These are phyloP conservation scores for Eufriesea mexicana DNA, from an alignment of 1,140 invertebrate species.

Conservation along the genomic window DNA sequence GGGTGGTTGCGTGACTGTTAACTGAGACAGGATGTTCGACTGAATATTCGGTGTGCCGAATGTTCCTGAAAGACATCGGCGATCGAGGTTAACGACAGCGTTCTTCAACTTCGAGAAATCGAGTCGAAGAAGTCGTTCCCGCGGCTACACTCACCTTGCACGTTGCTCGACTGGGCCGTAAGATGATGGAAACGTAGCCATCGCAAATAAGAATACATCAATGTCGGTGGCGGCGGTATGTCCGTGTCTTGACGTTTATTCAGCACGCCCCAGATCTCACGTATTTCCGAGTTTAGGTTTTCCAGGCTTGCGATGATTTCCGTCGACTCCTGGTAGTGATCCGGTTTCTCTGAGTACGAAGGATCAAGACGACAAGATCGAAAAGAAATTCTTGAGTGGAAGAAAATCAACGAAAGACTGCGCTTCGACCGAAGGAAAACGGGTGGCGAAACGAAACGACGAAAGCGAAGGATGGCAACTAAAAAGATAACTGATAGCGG, in stretches of 20 bases:
- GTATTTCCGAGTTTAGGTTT: slow-evolving; percentile 87
- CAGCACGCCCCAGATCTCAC: slow-evolving; percentile 87
- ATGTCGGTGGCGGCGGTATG: slow-evolving; percentile 82
- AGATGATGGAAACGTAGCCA: slow-evolving; percentile 82
- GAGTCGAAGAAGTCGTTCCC: background rate
- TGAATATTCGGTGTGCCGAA: slow-evolving; percentile 80
- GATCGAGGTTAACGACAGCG: background rate
- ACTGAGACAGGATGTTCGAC: slow-evolving; percentile 79
- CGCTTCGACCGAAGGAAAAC: background rate
- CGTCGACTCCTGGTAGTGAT: slow-evolving; percentile 85
- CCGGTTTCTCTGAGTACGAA: slow-evolving; percentile 70
- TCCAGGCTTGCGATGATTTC: slow-evolving; percentile 88
- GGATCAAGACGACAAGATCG: slow-evolving; percentile 37
- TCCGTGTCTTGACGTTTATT: slow-evolving; percentile 85
- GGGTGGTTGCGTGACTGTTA: slow-evolving; percentile 74
- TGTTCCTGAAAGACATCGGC: slow-evolving; percentile 60
- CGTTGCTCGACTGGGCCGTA: slow-evolving; percentile 70
- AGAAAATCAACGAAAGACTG: background rate
- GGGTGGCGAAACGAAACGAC: background rate
- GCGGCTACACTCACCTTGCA: slow-evolving; percentile 69
- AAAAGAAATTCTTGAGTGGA: slow-evolving; percentile 34
- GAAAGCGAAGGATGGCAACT: background rate
- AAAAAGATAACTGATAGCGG: background rate
- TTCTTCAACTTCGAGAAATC: background rate
- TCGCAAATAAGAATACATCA: slow-evolving; percentile 85